Evolutionary conservation across 2,888 invertebrate species (phyloP).

Genomic region (Phortica magna): DNA sequence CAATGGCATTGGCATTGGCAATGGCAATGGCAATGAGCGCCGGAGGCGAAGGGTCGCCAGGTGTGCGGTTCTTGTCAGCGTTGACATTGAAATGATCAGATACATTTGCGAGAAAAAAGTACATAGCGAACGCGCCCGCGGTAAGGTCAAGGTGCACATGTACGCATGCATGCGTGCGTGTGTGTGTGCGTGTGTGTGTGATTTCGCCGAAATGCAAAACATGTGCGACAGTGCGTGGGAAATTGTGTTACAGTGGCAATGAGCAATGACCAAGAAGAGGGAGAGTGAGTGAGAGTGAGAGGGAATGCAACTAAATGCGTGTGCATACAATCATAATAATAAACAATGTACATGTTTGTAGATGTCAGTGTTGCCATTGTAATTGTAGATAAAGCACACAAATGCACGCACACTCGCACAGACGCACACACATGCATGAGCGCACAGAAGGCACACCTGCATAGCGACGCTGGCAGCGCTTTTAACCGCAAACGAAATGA

Average conservation of each 20-base stretch:
- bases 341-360: constrained; percentile 39
- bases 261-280: background rate
- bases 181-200: background rate
- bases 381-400: constrained; percentile 51
- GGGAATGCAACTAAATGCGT: background rate
- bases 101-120: no score
- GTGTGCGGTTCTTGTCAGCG: no score
- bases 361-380: constrained; percentile 42
- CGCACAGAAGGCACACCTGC: background rate
- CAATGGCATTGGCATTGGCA: no score
- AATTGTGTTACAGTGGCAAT: background rate
- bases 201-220: background rate
- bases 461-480: no score
- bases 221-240: no score
- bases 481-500: no score
- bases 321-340: constrained; percentile 53
- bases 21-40: no score
- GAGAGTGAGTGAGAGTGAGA: background rate
- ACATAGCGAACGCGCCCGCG: no score
- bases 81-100: no score
- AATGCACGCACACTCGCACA: constrained; percentile 28
- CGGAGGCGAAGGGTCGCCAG: no score
- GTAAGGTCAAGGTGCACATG: background rate
- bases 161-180: background rate
- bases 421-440: constrained; percentile 27